These are phyloP conservation scores for Sogatella furcifera DNA, from an alignment of 1,140 invertebrate genomes.

Conservation along the genomic window DNA sequence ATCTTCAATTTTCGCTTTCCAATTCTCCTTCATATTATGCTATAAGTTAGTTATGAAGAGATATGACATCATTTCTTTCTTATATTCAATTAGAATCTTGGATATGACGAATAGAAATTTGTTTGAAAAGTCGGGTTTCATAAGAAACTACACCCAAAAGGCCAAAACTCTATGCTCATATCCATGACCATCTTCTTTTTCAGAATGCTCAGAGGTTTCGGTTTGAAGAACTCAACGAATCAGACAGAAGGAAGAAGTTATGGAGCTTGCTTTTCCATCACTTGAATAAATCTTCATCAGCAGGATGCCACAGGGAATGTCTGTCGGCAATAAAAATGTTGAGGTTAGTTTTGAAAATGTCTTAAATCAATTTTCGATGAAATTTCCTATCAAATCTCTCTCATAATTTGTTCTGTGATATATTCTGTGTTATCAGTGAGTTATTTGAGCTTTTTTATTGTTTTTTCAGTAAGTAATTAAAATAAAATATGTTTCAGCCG, in stretches of 20 bases:
- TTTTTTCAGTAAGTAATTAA: conserved; percentile 11
- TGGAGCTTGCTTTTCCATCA: conserved; percentile 42
- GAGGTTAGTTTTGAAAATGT: conserved; percentile 32
- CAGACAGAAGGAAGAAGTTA: conserved; percentile 36
- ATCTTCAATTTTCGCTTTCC: neutral
- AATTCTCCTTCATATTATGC: too few relatives aligned
- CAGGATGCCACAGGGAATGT: conserved; percentile 34
- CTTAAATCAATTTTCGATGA: neutral
- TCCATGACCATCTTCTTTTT: conserved; percentile 16
- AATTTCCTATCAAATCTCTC: too few relatives aligned
- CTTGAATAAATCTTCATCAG: conserved; percentile 33
- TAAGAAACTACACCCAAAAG: too few relatives aligned
- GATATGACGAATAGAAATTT: too few relatives aligned
- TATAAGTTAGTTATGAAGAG: too few relatives aligned
- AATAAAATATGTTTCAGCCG: conserved; percentile 44
- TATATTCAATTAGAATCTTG: too few relatives aligned
- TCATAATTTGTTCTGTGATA: too few relatives aligned
- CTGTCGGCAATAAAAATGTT: conserved; percentile 43
- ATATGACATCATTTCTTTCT: too few relatives aligned
- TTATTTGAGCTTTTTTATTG: too few relatives aligned
- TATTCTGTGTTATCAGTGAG: too few relatives aligned
- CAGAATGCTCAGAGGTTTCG: conserved; percentile 37
- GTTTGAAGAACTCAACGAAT: conserved; percentile 39
- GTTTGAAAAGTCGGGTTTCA: too few relatives aligned
- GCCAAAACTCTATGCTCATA: neutral